Evolutionary conservation across 1,140 invertebrate genomes (phyloP).

Genomic region (Brachionus manjavacas): DNA sequence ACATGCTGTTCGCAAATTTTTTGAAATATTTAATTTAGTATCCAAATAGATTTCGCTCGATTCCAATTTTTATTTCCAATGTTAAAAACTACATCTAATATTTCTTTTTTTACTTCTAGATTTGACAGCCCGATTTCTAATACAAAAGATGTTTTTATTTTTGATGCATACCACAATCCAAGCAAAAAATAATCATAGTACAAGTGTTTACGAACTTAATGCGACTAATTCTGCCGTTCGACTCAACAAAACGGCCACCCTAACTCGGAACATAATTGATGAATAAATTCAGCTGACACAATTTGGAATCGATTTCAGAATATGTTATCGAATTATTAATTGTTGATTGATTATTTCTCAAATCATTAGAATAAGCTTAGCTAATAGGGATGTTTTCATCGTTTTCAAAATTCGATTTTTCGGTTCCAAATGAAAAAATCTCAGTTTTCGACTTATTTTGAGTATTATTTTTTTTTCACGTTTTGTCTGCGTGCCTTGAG

Average conservation of each 20-base stretch:
- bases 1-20: too few species aligned
- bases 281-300: not conserved
- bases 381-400: too few species aligned
- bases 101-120: not conserved
- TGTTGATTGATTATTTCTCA: not conserved
- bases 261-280: not conserved
- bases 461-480: too few species aligned
- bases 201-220: not conserved
- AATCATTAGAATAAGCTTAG: too few species aligned
- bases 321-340: not conserved
- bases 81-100: not conserved
- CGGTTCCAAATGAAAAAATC: too few species aligned
- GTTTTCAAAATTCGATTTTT: too few species aligned
- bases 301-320: not conserved
- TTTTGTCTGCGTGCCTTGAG: too few species aligned
- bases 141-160: not conserved
- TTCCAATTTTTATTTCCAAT: constrained; percentile 11
- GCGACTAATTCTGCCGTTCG: not conserved
- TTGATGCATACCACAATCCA: not conserved
- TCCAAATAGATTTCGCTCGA: not conserved
- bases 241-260: not conserved
- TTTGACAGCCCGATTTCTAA: not conserved
- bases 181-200: not conserved
- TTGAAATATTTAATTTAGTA: not conserved
- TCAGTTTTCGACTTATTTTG: too few species aligned